phyloP scores from a whole-genome alignment of 2,797 vertebrate genomes.

The Spheniscus humboldti region DNA sequence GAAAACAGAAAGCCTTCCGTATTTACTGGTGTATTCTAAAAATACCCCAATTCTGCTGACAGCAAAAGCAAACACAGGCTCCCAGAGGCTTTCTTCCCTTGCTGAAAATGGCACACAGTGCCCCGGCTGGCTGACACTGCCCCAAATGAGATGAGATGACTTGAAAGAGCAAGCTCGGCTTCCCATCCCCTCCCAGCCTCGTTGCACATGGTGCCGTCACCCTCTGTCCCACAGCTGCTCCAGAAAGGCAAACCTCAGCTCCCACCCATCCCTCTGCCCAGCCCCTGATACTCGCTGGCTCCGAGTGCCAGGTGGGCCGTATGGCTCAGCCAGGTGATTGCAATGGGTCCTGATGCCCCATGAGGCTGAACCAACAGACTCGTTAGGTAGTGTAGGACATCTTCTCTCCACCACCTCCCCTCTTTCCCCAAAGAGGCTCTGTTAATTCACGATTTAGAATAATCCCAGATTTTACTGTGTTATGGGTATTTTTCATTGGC shows the following conservation, averaged over 20 bases:
- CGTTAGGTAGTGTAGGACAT: no score
- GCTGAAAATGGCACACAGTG: rapidly evolving
- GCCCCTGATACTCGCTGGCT: not conserved
- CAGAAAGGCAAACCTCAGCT: not conserved
- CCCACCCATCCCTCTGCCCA: not conserved
- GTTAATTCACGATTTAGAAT: not conserved
- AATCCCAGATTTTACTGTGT: not conserved
- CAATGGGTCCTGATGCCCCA: no score
- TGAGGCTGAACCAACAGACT: not conserved
- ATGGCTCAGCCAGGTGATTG: not conserved
- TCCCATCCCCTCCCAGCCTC: not conserved
- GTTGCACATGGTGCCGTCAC: rapidly evolving
- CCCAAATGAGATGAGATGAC: not conserved
- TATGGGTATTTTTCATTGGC: not conserved
- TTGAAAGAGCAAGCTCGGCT: rapidly evolving
- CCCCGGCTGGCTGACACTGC: not conserved
- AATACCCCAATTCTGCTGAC: not conserved
- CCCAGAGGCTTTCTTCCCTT: not conserved
- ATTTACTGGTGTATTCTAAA: not conserved
- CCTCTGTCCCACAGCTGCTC: not conserved
- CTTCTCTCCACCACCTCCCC: not conserved
- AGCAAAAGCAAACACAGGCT: not conserved
- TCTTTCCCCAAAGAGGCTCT: not conserved
- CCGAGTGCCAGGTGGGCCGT: not conserved
- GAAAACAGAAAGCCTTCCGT: not conserved